Base-by-base conservation (phyloP, 2,113 vertebrate species). In the Lampris incognitus region DNA sequence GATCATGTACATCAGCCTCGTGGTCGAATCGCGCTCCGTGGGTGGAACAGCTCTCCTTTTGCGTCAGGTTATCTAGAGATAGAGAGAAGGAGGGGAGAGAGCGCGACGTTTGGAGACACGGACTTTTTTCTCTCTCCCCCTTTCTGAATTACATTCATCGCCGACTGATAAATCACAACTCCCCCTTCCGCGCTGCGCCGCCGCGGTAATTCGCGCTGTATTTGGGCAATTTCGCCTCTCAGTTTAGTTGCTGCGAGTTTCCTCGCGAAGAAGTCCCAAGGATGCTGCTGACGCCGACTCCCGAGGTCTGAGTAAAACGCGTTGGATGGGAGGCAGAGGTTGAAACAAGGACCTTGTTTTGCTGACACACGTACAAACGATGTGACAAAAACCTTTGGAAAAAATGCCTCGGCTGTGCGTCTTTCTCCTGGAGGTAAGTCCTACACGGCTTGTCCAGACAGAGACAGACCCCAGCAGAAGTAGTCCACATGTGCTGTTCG, bases 401-500 rank as follows among this genome's bases (percentile, higher is more conserved):
- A 92, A 37, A 83, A 92, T 92, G 91, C 85, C 74, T 76, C 87
- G 76, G 76, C 64, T 60, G 55, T 69, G 78, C 82, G 74, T 84
- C 56, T 66, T 24, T 65, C 67, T 92, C 75, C 82, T 92, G 0
- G 66, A 85, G 91, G 91, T 92, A 50, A 92, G 91, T 88, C 72
- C 6, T 44, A 60, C 49, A 5, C 11, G 9, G 42, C 40, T 39
- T 72, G 13, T 44, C 24, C 56, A 58, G 4, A 46, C 4, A 24
- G 24, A 24, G 24, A 24, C 24, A 24, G 24, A 24, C 24, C 24
- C 24, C 24, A 24, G 24, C 24, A 24, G 24, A 24, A 24, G 24
- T 24, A 24, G 24, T 24, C 24, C 24, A 24, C 24, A 24, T 24
- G 24, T 24, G 24, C 0, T 24, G 24, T 24, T 24, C 24, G 24